Base-by-base conservation (phyloP, 2,113 vertebrate genomes). In the Sakesphorus luctuosus region DNA sequence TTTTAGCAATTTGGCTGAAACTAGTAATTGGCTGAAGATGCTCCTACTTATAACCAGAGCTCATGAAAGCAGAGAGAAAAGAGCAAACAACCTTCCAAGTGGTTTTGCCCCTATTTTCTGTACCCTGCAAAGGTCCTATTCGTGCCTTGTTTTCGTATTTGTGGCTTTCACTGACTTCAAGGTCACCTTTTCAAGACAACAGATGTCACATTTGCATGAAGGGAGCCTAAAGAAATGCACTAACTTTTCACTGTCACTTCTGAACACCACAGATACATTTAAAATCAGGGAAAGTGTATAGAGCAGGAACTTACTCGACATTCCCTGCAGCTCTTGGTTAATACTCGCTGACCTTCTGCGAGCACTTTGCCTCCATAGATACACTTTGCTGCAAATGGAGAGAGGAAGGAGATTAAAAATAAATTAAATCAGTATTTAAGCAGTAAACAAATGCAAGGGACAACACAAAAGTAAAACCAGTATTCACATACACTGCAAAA, bases 241-340 rank as follows among this genome's bases (percentile, higher is more conserved):
- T 44, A 84, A 63, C 72, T 88, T 87, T 62, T 71, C 83, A n/a
- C 13, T 71, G 74, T 73, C 74, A 84, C 72, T 94, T 94, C 44
- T 68, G 74, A 80, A 58, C 61, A 67, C 36, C 35, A 44, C 63
- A 58, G 19, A 72, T 16, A 66, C 40, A 67, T 87, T 87, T 79
- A 92, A 86, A 87, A 89, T 56, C 43, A 75, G 44, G 43, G 73
- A 24, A 90, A 49, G 69, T 78, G 90, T 35, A 6, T 17, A 50
- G 36, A 65, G 28, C 35, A 73, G 56, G 91, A 93, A 98, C 97
- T 98, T 98, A 99, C 99, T 97, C 98, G 98, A 96, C 99, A 99
- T 98, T 99, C 99, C 94, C 97, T 98, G 97, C 99, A 99, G 97
- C 96, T 98, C 96, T 98, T 98, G 68, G 98, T 98, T 96, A 99